Percentiles rank a stretch among this genome's conserved stretches.
phyloP scores from a whole-genome alignment of 2,113 vertebrate genomes.

The Ranitomeya variabilis region DNA sequence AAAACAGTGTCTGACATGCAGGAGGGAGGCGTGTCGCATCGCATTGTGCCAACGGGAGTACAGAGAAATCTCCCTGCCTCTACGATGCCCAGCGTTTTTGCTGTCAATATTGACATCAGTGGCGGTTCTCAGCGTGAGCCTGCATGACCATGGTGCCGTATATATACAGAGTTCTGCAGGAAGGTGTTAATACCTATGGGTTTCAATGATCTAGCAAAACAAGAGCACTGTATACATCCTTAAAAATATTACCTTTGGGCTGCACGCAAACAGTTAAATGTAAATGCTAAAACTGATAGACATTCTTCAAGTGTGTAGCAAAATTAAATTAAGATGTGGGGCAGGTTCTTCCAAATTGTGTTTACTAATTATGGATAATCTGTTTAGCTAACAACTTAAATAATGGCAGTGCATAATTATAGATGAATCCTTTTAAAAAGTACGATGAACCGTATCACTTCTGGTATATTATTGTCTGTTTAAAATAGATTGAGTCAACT shows the following conservation, averaged over 20 bases:
- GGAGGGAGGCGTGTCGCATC: too few species aligned
- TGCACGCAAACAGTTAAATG: neutral
- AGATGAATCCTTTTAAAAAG: constrained; percentile 44
- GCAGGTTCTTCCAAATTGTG: constrained; percentile 43
- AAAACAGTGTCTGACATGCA: too few species aligned
- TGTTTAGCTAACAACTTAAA: constrained; percentile 50
- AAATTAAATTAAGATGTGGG: constrained; percentile 45
- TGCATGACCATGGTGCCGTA: too few species aligned
- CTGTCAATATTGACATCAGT: too few species aligned
- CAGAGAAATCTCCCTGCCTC: too few species aligned
- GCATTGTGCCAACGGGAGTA: too few species aligned
- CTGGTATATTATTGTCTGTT: constrained; percentile 46
- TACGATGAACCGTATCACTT: constrained; percentile 39
- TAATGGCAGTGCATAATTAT: constrained; percentile 36
- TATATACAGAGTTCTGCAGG: too few species aligned
- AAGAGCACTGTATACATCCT: neutral
- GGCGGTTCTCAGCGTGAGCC: too few species aligned
- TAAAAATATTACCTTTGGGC: neutral
- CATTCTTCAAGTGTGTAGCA: constrained; percentile 20
- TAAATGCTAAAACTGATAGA: constrained; percentile 13
- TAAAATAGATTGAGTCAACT: constrained; percentile 62
- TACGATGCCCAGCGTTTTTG: too few species aligned
- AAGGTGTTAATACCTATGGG: neutral
- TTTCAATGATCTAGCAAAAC: neutral
- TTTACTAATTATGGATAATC: constrained; percentile 51